Conservation (phyloP, 2,797 vertebrate genomes). For the Podarcis siculus region DNA sequence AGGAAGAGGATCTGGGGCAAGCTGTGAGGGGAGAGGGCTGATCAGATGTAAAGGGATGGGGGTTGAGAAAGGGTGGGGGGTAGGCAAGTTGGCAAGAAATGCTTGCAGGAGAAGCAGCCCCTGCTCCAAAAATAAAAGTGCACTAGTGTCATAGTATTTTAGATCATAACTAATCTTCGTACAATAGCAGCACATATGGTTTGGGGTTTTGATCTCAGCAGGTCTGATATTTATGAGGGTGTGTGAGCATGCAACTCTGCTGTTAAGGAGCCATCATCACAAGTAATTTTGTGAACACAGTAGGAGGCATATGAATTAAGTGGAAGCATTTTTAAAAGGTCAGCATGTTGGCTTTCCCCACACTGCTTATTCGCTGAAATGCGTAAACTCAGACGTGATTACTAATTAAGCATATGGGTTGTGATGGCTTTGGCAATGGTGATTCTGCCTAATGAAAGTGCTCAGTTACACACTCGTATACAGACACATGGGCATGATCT, state of each 20-base stretch:
- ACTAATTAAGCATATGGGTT: background rate
- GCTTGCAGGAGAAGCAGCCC: no score
- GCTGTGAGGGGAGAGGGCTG: no score
- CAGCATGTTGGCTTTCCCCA: background rate
- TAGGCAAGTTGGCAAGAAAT: no score
- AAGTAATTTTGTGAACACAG: constrained; percentile 20
- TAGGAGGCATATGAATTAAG: constrained; percentile 38
- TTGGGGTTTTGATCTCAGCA: background rate
- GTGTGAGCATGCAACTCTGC: background rate
- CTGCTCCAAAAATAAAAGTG: background rate
- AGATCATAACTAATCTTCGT: background rate
- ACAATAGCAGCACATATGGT: constrained; percentile 3
- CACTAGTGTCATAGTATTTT: constrained; percentile 10
- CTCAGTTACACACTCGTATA: background rate
- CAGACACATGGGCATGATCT: background rate
- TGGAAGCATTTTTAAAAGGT: constrained; percentile 18
- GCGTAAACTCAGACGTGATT: constrained; percentile 25
- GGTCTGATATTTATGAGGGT: constrained; percentile 10
- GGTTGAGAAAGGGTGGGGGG: no score
- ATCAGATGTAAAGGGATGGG: no score
- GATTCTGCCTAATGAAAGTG: constrained; percentile 1
- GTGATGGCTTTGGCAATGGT: background rate
- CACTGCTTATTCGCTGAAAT: constrained; percentile 36
- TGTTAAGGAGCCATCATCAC: background rate
- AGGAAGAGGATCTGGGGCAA: no score